These are phyloP conservation scores for Stictonetta naevosa DNA, from an alignment of 2,113 vertebrate species.

Conservation along the genomic window DNA sequence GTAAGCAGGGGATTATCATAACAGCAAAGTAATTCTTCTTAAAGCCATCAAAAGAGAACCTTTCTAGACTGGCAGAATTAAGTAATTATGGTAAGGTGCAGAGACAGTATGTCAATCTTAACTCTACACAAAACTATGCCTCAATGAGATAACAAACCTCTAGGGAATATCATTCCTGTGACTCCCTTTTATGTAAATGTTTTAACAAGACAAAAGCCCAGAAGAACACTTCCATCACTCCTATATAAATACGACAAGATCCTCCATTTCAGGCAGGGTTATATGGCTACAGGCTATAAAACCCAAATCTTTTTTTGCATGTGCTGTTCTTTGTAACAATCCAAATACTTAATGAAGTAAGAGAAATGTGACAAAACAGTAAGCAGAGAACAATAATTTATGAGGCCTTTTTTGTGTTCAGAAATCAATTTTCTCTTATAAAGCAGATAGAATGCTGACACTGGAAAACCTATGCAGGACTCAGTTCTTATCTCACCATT, in stretches of 20 bases:
- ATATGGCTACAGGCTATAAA: background rate
- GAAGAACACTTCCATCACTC: background rate
- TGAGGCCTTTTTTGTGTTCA: background rate
- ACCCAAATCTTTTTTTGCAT: background rate
- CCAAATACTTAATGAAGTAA: background rate
- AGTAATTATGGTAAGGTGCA: background rate
- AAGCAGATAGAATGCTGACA: background rate
- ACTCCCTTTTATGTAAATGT: background rate
- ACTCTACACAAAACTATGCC: background rate
- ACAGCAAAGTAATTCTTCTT: background rate
- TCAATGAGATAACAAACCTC: background rate
- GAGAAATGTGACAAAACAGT: conserved; percentile 20
- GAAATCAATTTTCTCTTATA: conserved; percentile 29
- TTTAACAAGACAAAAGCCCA: background rate
- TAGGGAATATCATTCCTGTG: background rate
- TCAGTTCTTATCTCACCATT: conserved; percentile 13
- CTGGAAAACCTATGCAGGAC: background rate
- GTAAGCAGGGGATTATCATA: background rate
- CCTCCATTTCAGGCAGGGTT: background rate
- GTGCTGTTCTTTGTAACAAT: background rate
- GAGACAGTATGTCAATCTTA: background rate
- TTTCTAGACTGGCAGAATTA: background rate
- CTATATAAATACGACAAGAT: background rate
- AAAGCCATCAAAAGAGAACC: background rate
- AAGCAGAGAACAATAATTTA: conserved; percentile 30